Evolutionary conservation across 2,888 invertebrate species (phyloP).

Genomic region (Drosophila merina): DNA sequence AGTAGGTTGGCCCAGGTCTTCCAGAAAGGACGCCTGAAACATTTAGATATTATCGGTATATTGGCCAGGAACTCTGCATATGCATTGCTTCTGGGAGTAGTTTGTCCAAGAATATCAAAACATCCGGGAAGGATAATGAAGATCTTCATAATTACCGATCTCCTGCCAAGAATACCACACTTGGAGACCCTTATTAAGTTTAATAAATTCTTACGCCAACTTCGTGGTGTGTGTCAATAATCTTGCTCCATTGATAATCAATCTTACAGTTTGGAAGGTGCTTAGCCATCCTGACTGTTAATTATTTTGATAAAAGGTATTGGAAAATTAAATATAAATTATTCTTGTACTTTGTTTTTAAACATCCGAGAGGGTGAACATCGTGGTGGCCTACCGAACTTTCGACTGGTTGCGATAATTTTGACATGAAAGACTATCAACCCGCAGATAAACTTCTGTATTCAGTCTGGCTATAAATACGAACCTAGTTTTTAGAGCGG

Average conservation of each 20-base stretch:
- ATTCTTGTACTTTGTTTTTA: not conserved
- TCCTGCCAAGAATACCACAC: conserved; percentile 38
- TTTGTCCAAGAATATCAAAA: conserved; percentile 52
- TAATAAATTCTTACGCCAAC: no score
- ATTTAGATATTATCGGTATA: conserved; percentile 75
- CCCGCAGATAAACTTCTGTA: not conserved
- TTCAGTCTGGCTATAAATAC: conserved; percentile 12
- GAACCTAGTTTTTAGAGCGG: not conserved
- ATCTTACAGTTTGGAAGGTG: not conserved
- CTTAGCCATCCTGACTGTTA: not conserved
- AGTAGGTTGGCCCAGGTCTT: conserved; percentile 72
- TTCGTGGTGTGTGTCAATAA: no score
- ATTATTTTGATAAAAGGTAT: not conserved
- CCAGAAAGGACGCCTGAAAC: conserved; percentile 57
- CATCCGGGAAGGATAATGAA: conserved; percentile 41
- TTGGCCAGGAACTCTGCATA: conserved; percentile 70
- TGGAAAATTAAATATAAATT: not conserved
- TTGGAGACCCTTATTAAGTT: conserved; percentile 27
- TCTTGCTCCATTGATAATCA: no score
- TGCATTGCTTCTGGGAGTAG: conserved; percentile 72
- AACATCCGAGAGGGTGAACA: not conserved
- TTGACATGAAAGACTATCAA: not conserved
- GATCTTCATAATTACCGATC: conserved; percentile 49
- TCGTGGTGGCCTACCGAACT: not conserved
- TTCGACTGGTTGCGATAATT: not conserved